Percentiles rank a stretch among this genome's conserved stretches.
Conservation (phyloP, 2,113 vertebrate species). For the Hydrolagus affinis region DNA sequence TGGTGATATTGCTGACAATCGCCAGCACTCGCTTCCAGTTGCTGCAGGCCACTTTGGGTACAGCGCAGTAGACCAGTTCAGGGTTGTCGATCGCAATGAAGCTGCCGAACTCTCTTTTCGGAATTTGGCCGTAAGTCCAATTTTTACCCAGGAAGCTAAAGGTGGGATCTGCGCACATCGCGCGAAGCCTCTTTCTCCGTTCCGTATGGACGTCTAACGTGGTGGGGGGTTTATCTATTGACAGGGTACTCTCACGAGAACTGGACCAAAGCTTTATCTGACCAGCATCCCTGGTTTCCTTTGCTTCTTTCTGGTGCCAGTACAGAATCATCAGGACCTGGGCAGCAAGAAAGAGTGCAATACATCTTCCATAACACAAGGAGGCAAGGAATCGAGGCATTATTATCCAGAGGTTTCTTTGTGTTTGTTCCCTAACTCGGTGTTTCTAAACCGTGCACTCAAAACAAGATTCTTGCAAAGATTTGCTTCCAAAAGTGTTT, state of each 20-base stretch:
- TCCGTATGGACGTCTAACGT: slow-evolving; percentile 56
- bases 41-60: slow-evolving; percentile 92
- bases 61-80: slow-evolving; percentile 90
- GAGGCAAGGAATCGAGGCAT: too few species aligned
- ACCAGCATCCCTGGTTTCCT: too few species aligned
- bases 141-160: slow-evolving; percentile 78
- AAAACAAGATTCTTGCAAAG: too few species aligned
- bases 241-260: slow-evolving; percentile 40
- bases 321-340: too few species aligned
- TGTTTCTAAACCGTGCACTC: too few species aligned
- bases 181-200: slow-evolving; percentile 59
- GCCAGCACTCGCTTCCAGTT: slow-evolving; percentile 98
- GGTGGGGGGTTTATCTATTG: slow-evolving; percentile 49
- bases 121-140: slow-evolving; percentile 88
- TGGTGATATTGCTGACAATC: slow-evolving; percentile 78
- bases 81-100: slow-evolving; percentile 91
- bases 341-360: too few species aligned
- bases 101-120: slow-evolving; percentile 87
- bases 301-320: too few species aligned
- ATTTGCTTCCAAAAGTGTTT: too few species aligned
- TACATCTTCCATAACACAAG: too few species aligned
- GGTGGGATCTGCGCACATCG: slow-evolving; percentile 71
- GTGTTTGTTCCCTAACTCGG: too few species aligned
- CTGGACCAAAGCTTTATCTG: too few species aligned
- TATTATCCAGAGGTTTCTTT: too few species aligned